These are phyloP conservation scores for Cydia amplana DNA, from an alignment of 1,140 invertebrate species.

Conservation along the genomic window DNA sequence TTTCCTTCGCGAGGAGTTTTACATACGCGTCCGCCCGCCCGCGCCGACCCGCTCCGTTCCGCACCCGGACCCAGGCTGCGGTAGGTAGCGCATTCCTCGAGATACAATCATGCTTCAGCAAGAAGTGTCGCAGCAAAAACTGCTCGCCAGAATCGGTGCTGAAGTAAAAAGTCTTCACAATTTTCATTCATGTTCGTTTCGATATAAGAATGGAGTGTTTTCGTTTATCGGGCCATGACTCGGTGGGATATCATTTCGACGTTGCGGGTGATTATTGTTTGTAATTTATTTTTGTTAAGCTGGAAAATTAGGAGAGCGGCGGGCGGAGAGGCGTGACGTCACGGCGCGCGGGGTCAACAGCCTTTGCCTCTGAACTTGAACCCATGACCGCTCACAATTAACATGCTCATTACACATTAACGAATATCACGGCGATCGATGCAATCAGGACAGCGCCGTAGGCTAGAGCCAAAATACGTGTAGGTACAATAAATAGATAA, in stretches of 20 bases:
- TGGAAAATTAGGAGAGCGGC: not conserved
- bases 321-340: slow-evolving; percentile 31
- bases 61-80: slow-evolving; percentile 14
- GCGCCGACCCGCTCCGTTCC: slow-evolving; percentile 10
- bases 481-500: not conserved
- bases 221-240: not conserved
- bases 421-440: not conserved
- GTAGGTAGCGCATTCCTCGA: slow-evolving; percentile 11
- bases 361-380: slow-evolving; percentile 42
- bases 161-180: slow-evolving; percentile 19
- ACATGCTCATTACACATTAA: slow-evolving; percentile 22
- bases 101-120: slow-evolving; percentile 18
- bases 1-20: slow-evolving; percentile 65
- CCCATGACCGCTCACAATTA: slow-evolving; percentile 31
- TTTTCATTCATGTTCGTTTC: slow-evolving; percentile 13
- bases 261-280: slow-evolving; percentile 18
- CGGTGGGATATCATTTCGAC: not conserved
- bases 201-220: slow-evolving; percentile 16
- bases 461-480: not conserved
- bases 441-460: not conserved
- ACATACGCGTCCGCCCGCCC: slow-evolving; percentile 54
- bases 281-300: slow-evolving; percentile 1
- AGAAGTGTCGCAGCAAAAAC: slow-evolving; percentile 21
- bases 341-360: slow-evolving; percentile 39
- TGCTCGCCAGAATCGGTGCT: slow-evolving; percentile 5